Evolutionary conservation across 2,797 vertebrate species (phyloP).

Genomic region (Mionectes olivaceus): DNA sequence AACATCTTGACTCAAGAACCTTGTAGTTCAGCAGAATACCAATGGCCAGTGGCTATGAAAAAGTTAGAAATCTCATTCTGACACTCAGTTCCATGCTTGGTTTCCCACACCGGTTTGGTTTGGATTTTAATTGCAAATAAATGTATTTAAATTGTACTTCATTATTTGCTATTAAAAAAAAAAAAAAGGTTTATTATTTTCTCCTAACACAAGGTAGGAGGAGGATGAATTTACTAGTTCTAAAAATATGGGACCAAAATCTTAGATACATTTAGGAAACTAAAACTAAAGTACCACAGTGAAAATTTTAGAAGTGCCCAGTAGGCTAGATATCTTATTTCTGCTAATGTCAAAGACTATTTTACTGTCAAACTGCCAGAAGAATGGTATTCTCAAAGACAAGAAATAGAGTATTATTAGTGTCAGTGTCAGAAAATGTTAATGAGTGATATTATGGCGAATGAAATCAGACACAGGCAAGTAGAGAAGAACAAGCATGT

Average conservation of each 20-base stretch:
- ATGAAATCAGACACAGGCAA: not conserved
- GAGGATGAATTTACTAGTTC: not conserved
- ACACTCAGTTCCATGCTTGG: not conserved
- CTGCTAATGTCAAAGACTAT: not conserved
- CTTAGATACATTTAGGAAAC: not conserved
- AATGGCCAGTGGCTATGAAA: not conserved
- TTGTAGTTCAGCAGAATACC: not conserved
- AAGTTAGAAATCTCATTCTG: not conserved
- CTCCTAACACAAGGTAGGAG: not conserved
- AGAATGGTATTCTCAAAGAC: not conserved
- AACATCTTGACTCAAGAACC: not conserved
- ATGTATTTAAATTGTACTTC: not conserved
- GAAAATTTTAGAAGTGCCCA: not conserved
- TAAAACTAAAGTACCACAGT: not conserved
- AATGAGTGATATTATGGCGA: not conserved
- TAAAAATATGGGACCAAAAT: not conserved
- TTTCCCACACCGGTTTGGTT: not conserved
- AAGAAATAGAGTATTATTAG: not conserved
- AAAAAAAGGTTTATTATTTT: not conserved
- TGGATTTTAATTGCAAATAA: not conserved
- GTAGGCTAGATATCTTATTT: not conserved
- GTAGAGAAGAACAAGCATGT: not conserved
- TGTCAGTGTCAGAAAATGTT: conserved; percentile 17
- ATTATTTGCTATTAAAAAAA: not conserved
- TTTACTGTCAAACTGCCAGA: conserved; percentile 13